Conservation (phyloP, 2,113 vertebrate species). For the Rhodinocichla rosea region DNA sequence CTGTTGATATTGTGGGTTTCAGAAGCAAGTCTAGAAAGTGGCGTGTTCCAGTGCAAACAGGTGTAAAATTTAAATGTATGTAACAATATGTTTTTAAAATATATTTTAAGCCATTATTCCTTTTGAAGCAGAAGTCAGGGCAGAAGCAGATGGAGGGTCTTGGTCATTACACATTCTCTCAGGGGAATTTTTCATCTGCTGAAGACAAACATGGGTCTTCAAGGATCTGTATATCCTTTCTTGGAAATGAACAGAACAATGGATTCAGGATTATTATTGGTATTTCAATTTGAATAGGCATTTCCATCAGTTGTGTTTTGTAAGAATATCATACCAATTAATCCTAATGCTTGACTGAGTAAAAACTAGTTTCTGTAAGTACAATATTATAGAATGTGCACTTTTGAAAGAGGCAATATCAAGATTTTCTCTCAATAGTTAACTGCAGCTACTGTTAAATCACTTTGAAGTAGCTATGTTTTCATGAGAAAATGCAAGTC, state of each 20-base stretch:
- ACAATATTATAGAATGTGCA: accelerated
- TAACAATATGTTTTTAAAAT: not conserved
- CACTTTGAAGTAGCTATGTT: not conserved
- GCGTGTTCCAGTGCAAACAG: not conserved
- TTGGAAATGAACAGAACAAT: not conserved
- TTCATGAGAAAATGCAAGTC: not conserved
- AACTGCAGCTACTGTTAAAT: not conserved
- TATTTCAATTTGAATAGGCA: not conserved
- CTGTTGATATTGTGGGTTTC: not conserved
- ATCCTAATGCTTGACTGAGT: not conserved
- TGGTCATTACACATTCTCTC: not conserved
- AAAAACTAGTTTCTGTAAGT: not conserved
- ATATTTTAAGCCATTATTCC: not conserved
- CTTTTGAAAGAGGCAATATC: not conserved
- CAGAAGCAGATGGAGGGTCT: not conserved
- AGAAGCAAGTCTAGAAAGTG: not conserved
- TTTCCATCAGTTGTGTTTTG: not conserved
- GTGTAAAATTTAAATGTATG: not conserved
- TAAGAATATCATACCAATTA: not conserved
- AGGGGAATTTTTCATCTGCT: not conserved
- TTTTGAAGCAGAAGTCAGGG: not conserved
- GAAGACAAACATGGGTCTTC: not conserved
- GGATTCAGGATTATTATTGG: not conserved
- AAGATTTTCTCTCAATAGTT: not conserved
- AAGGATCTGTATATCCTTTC: not conserved